These are phyloP conservation scores for Cairina moschata DNA, from an alignment of 2,113 vertebrate genomes.

Conservation along the genomic window DNA sequence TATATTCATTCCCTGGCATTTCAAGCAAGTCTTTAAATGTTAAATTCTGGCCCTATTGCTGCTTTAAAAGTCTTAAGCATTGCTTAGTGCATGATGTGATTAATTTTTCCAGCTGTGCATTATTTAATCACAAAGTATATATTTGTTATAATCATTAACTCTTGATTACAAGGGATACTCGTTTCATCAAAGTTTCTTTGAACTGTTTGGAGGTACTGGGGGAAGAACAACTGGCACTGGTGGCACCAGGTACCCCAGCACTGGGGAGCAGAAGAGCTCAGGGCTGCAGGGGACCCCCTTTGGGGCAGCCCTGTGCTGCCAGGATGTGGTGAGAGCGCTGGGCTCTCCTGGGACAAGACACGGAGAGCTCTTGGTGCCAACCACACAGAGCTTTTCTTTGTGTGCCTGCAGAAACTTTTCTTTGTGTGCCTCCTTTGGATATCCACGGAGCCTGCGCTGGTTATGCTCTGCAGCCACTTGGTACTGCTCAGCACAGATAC, in stretches of 20 bases:
- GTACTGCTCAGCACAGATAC: background rate
- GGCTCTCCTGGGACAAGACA: accelerated
- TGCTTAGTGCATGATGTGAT: conserved; percentile 37
- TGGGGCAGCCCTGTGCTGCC: background rate
- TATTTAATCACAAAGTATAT: conserved; percentile 52
- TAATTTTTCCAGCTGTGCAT: conserved; percentile 25
- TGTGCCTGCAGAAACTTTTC: background rate
- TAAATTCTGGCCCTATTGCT: conserved; percentile 45
- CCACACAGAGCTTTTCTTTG: background rate
- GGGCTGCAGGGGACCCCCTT: background rate
- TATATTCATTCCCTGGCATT: conserved; percentile 67
- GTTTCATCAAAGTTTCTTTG: background rate
- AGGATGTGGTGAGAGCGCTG: accelerated
- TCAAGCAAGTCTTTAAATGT: conserved; percentile 55
- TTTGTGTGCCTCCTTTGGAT: background rate
- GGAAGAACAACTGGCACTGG: background rate
- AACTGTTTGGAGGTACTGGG: background rate
- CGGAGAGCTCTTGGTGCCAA: background rate
- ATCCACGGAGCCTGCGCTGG: background rate
- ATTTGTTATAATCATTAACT: conserved; percentile 42
- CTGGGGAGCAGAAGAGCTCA: background rate
- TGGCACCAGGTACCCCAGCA: background rate
- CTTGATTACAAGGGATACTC: conserved; percentile 1
- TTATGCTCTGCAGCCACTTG: background rate
- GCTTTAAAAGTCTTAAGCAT: conserved; percentile 44